These are phyloP conservation scores for Macropis europaea DNA, from an alignment of 2,888 invertebrate genomes.

Conservation along the genomic window DNA sequence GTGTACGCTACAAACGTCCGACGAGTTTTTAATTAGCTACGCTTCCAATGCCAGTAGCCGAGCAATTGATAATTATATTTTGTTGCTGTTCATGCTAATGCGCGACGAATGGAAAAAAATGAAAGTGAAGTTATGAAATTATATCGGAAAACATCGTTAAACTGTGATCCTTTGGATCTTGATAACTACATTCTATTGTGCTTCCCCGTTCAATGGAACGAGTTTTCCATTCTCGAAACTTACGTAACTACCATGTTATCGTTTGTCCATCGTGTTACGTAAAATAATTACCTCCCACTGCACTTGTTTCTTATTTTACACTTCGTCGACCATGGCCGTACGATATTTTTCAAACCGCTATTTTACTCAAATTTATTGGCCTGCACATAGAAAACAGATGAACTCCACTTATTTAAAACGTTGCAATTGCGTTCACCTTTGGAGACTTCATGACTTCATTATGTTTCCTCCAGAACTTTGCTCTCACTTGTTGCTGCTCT, in stretches of 20 bases:
- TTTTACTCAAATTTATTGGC: no score
- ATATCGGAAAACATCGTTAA: not conserved
- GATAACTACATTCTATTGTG: slow-evolving; percentile 13
- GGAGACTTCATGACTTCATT: no score
- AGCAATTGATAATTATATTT: not conserved
- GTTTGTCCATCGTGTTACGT: not conserved
- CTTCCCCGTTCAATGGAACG: not conserved
- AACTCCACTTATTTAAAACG: no score
- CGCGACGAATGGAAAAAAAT: not conserved
- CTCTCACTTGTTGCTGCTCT: no score
- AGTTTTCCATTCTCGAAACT: slow-evolving; percentile 1
- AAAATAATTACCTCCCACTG: not conserved
- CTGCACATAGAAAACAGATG: no score
- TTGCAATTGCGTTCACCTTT: no score
- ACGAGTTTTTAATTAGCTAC: not conserved
- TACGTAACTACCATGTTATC: slow-evolving; percentile 8
- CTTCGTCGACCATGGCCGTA: not conserved
- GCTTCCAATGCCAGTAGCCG: not conserved
- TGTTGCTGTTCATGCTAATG: no score
- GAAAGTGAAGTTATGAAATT: not conserved
- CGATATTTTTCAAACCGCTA: not conserved
- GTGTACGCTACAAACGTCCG: not conserved
- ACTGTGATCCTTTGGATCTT: not conserved
- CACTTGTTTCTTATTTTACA: not conserved
- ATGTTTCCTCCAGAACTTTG: no score